Base-by-base conservation (phyloP, 1,140 invertebrate species). In the Carposina sasakii region DNA sequence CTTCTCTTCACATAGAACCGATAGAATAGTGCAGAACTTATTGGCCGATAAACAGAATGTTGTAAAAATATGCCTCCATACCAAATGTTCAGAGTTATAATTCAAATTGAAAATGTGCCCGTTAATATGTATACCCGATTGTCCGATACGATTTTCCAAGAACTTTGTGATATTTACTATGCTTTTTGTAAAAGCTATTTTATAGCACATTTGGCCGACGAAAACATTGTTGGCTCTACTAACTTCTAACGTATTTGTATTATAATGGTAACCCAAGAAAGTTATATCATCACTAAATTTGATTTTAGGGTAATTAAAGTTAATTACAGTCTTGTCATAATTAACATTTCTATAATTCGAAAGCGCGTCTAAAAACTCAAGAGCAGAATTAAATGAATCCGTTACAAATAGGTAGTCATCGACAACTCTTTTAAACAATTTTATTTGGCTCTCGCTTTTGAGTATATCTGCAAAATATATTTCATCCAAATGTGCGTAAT, bases 391-490 rank as follows among this genome's bases (percentile, higher is more conserved):
- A 28, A 83, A 54, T 28, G 66, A 70, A 34, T 85, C 71, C 30
- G 81, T 85, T 3, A 86, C 66, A 44, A 76, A 85, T 12, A 86
- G 60, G 63, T 85, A 86, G 56, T 86, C 85, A 62, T 86, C 85
- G 8, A 86, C 85, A 48, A 77, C 63, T 63, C 85, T 62, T 10
- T 60, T 62, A 59, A 85, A 83, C 15, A 85, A 39, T 61, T 64
- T 75, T 5, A 83, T 45, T 54, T 56, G 39, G 57, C 24, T 58
- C 28, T 56, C 42, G 17, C 31, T 22, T 28, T 51, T 44, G 3
- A 71, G 19, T 57, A 69, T 70, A 10, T 81, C 42, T 3, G 56
- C 48, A 54, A 85, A 76, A 59, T 84, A 75, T 19, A 70, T 52
- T 43, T 68, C 43, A 66, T 86, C 85, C 44, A 79, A 58, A 54